Evolutionary conservation across 2,888 invertebrate genomes (phyloP), one percentile per base, ranked within the genome.

Genomic region (Linnaemya vulpina): DNA sequence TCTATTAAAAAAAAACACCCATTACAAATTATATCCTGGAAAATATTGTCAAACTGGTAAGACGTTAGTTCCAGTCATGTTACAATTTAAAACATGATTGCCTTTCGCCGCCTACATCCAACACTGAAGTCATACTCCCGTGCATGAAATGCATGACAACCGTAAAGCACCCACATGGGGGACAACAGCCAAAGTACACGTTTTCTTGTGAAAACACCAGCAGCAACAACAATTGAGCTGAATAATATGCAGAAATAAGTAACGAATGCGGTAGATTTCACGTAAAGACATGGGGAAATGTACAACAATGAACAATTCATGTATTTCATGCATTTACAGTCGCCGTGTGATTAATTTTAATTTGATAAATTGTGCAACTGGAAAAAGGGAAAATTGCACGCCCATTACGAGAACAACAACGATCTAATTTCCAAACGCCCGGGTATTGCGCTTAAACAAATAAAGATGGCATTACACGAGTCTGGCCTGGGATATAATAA

Each of bases 301-400:
- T 35, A 71, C 53, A 40, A 65, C 53, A 65, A 46, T 73, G 65
- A 58, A 25, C 49, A 80, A 43, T 71, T 63, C 70, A 71, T 53
- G 63, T 51, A 58, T 51, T 77, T 68, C 51, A 49, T 30, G 71
- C 51, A 43, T 71, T 63, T 71, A 65, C 5, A 62, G 55, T 22
- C 22, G 20, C 49, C 49, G 67, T 80, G 73, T 63, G 65, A 46
- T 65, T 49, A 65, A 67, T 67, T 71, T 60, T 73, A 67, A 73
- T 80, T 73, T 73, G 49, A 74, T 73, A 51, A 73, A 73, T 74
- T 22, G 43, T 46, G 43, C 65, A 43, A 35, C 43, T 63, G 40
- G 10, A 17, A 10, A 20, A 51, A 17, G 10, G 55, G 10, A 30
- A 76, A 53, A 25, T 13, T 13, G 17, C 8, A 4, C 13, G n/a